Evolutionary conservation across 2,797 vertebrate genomes (phyloP).

Genomic region (Darevskia mixta): DNA sequence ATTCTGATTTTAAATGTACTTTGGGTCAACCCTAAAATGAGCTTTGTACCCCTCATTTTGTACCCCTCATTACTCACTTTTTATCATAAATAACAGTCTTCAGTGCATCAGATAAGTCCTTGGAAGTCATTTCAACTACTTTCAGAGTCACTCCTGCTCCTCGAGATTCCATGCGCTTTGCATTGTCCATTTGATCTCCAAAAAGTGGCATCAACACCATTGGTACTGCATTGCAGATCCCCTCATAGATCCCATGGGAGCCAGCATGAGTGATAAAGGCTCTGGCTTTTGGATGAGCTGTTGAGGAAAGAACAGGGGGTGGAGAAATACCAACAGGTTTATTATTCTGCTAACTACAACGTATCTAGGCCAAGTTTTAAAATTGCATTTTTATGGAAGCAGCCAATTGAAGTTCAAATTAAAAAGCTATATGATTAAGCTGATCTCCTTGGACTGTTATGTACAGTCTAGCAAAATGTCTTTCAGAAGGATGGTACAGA

Average conservation of each 20-base stretch:
- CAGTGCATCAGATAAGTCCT: conserved; percentile 82
- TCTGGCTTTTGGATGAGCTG: conserved; percentile 86
- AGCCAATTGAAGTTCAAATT: not conserved
- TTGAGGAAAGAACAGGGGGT: conserved; percentile 24
- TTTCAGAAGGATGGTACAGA: not conserved
- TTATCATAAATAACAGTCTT: conserved; percentile 86
- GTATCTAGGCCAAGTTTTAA: not conserved
- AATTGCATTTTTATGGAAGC: not conserved
- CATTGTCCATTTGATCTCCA: conserved; percentile 92
- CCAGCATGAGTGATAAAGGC: conserved; percentile 94
- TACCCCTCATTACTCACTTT: conserved; percentile 80
- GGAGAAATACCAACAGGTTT: not conserved
- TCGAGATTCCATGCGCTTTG: conserved; percentile 80
- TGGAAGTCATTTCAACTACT: conserved; percentile 81
- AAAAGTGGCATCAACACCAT: conserved; percentile 91
- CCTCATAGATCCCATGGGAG: conserved; percentile 92
- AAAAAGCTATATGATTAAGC: not conserved
- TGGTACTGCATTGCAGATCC: conserved; percentile 90
- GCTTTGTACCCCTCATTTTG: not conserved
- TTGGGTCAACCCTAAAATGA: not conserved
- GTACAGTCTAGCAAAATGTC: not conserved
- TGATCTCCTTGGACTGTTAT: not conserved
- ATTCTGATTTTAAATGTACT: not conserved
- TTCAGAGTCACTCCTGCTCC: conserved; percentile 85
- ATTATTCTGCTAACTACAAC: not conserved